Conservation (phyloP, 2,113 vertebrate species). For the Piprites chloris region DNA sequence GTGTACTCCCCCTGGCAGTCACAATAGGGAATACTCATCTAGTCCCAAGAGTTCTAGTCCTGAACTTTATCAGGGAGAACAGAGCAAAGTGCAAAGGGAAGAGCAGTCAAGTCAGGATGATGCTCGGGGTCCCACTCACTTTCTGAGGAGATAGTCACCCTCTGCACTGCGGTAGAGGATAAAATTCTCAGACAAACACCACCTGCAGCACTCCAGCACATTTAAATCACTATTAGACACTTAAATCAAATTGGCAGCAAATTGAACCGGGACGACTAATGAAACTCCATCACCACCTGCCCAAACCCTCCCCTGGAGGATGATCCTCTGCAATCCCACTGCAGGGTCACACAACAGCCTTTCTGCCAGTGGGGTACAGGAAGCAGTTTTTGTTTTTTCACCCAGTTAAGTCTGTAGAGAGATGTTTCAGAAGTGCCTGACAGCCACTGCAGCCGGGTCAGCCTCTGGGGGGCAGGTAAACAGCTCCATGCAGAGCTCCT, state of each 20-base stretch:
- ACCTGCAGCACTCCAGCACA: neutral
- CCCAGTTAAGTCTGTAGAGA: neutral
- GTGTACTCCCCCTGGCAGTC: neutral
- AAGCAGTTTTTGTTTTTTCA: neutral
- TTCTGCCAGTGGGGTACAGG: neutral
- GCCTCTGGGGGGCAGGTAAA: neutral
- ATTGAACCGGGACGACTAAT: neutral
- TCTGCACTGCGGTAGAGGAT: neutral
- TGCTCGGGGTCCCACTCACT: fast-evolving
- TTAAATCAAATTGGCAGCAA: neutral
- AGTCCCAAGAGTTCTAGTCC: neutral
- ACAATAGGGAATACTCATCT: neutral
- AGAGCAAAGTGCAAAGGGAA: neutral
- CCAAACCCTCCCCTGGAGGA: neutral
- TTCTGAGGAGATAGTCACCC: neutral
- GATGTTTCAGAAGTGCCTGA: neutral
- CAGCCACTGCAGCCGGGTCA: neutral
- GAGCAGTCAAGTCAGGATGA: fast-evolving
- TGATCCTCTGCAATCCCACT: fast-evolving
- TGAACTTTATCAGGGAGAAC: neutral
- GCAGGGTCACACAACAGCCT: fast-evolving
- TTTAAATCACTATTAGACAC: neutral
- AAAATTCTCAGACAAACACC: neutral
- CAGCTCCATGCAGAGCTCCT: too few species aligned
- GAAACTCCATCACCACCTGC: neutral